Evolutionary conservation across 53 echinoderm and acorn worm genomes (phyloP), one percentile per base, ranked within the genome.

Genomic region (Stichopus horrens): DNA sequence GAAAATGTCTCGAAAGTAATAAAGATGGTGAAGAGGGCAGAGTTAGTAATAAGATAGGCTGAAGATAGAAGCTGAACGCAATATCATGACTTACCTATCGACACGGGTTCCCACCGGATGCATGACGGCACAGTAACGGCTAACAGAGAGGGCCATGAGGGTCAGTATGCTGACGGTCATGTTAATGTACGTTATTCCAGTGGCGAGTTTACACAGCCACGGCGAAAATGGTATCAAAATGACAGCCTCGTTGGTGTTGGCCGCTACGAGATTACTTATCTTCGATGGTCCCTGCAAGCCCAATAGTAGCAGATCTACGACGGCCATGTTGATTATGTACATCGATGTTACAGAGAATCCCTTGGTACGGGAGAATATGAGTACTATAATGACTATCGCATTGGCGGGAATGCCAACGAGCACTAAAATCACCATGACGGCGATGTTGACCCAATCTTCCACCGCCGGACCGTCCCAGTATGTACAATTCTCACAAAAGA

Each of bases 61-160:
- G 37, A 37, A 37, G 37, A 37, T 37, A 37, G 0, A 37, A 37
- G 37, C 37, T 37, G 0, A 37, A 37, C 37, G 37, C 37, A 37
- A 37, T 37, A 37, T 6, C 52, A 10, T 53, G 77, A 89, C 95
- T 86, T 79, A 95, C 96, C 92, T 89, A 19, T 95, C 92, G 74
- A 89, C 88, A 9, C 92, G 80, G 10, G 90, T 91, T 68, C 92
- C 93, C 55, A 96, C 92, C 21, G 96, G 96, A 22, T 93, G 92
- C 93, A 96, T 93, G 63, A 96, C 96, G 71, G 94, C 94, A 57
- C 95, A 95, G 90, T 93, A 96, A 9, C 96, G 88, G 76, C 93
- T 94, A 88, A 96, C 83, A 9, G 95, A 93, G 54, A 96, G 86
- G 19, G 95, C 93, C 54, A 89, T 92, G 53, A 96, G 86, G 8